Conservation (phyloP, 2,113 vertebrate genomes). For the Petromus typicus region DNA sequence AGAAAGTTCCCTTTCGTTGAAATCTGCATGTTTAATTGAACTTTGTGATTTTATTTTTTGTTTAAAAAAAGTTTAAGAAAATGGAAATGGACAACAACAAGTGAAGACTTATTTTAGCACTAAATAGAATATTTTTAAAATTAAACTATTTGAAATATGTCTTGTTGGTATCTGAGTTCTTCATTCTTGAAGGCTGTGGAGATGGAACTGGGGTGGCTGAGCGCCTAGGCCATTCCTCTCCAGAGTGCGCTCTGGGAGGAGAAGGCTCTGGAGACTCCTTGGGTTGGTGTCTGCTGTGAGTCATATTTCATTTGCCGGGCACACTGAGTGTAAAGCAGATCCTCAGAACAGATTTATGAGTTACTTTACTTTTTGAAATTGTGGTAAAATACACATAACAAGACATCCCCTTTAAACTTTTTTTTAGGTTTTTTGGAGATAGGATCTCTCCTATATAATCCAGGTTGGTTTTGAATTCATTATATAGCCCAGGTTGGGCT, state of each 20-base stretch:
- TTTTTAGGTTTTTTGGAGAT: neutral
- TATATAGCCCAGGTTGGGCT: neutral
- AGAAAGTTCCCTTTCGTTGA: conserved; percentile 73
- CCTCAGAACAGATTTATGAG: neutral
- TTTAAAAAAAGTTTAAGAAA: conserved; percentile 81
- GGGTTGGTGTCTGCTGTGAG: neutral
- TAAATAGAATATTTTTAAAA: conserved; percentile 91
- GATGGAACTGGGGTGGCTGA: neutral
- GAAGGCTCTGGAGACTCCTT: neutral
- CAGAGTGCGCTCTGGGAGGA: neutral
- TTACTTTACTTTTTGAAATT: neutral
- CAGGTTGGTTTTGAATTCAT: neutral
- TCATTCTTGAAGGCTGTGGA: neutral
- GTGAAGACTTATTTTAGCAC: conserved; percentile 91
- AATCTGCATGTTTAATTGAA: conserved; percentile 86
- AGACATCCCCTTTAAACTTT: neutral
- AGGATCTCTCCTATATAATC: neutral
- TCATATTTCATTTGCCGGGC: neutral
- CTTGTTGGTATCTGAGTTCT: conserved; percentile 24
- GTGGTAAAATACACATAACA: neutral
- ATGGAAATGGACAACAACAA: conserved; percentile 80
- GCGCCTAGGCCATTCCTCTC: neutral
- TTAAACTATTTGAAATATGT: conserved; percentile 89
- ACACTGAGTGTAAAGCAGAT: neutral
- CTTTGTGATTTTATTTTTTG: conserved; percentile 85